Evolutionary conservation across 2,797 vertebrate genomes (phyloP).

Genomic region (Sebastes steindachneri): DNA sequence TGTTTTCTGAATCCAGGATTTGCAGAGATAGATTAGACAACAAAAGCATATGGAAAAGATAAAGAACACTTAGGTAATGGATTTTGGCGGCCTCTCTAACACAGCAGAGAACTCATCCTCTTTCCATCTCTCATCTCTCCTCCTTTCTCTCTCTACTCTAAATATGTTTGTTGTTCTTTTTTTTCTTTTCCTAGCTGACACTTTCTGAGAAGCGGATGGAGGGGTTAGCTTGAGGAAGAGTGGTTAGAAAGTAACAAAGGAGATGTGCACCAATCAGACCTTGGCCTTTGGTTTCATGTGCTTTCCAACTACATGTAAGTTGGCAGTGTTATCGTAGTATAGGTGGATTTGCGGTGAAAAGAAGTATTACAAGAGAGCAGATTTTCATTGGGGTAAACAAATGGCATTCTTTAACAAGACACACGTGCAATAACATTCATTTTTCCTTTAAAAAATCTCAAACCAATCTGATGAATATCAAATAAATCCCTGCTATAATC

Average conservation of each 20-base stretch:
- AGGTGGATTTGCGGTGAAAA: not conserved
- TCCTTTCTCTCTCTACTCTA: constrained; percentile 66
- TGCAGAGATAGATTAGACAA: constrained; percentile 87
- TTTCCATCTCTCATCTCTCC: constrained; percentile 66
- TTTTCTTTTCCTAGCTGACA: not conserved
- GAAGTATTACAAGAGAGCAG: not conserved
- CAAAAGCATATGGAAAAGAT: constrained; percentile 86
- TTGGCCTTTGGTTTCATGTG: not conserved
- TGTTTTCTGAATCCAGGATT: constrained; percentile 88
- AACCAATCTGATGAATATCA: not conserved
- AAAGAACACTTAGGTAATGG: constrained; percentile 89
- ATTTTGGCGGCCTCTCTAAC: constrained; percentile 79
- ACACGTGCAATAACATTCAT: not conserved
- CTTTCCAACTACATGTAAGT: not conserved
- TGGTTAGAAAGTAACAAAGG: constrained; percentile 7
- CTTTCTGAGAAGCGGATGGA: constrained; percentile 39
- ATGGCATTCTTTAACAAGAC: not conserved
- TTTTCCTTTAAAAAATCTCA: not conserved
- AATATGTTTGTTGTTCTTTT: constrained; percentile 74
- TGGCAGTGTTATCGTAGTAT: not conserved
- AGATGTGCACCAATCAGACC: not conserved
- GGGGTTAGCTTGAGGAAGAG: constrained; percentile 18
- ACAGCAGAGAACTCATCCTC: constrained; percentile 75
- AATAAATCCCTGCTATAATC: not conserved
- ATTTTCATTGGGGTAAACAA: not conserved